A percentile compares a stretch with the other conserved stretches of the same genome.
phyloP scores from a whole-genome alignment of 1,140 invertebrate species.

The Drosophila bocki region DNA sequence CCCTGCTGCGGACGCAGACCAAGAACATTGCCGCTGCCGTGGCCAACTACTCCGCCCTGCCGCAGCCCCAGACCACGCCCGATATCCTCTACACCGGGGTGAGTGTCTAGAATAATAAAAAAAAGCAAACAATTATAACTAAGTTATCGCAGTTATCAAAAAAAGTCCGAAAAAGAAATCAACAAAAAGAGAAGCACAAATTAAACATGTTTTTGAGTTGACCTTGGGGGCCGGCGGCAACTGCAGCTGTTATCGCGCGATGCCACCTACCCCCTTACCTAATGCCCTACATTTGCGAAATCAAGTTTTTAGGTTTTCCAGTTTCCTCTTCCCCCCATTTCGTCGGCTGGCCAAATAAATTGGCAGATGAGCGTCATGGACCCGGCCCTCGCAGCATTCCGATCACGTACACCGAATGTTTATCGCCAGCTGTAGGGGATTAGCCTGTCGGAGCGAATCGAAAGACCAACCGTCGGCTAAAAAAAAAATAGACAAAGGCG shows the following conservation, averaged over 20 bases:
- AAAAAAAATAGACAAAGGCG: conserved; percentile 46
- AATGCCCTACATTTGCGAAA: conserved; percentile 33
- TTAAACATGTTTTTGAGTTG: conserved; percentile 45
- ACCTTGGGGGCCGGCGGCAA: conserved; percentile 26
- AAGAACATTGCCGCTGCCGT: conserved; percentile 51
- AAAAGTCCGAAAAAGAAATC: background rate
- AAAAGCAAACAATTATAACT: conserved; percentile 12
- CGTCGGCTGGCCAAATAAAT: conserved; percentile 26
- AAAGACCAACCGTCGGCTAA: conserved; percentile 38
- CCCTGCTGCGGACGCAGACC: conserved; percentile 53
- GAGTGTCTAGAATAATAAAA: conserved; percentile 36
- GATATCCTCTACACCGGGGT: conserved; percentile 80
- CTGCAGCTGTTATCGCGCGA: conserved; percentile 42
- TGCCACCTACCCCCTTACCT: background rate
- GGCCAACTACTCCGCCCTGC: conserved; percentile 63
- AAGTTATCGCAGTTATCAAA: conserved; percentile 15
- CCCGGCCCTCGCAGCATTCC: conserved; percentile 17
- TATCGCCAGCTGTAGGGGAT: conserved; percentile 48
- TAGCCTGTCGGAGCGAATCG: conserved; percentile 19
- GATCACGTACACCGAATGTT: conserved; percentile 44
- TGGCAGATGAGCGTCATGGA: conserved; percentile 16
- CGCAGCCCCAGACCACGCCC: conserved; percentile 70
- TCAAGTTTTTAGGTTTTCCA: conserved; percentile 36
- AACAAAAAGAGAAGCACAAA: background rate
- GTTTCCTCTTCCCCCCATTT: conserved; percentile 2